Evolutionary conservation across 2,113 vertebrate species (phyloP).

Genomic region (Chaetorhynchus papuensis): DNA sequence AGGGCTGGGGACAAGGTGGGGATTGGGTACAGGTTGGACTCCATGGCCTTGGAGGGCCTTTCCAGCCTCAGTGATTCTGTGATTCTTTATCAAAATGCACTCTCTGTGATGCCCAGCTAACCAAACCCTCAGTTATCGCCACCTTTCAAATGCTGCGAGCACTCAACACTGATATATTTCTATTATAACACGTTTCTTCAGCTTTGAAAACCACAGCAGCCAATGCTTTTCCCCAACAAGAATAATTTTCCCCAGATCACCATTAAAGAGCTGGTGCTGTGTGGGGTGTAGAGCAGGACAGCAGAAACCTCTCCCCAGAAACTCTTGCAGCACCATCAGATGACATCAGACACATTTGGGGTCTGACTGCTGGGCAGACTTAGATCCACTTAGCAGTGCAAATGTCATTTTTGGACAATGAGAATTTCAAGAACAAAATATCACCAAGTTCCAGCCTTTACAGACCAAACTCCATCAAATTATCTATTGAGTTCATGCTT

Average conservation of each 20-base stretch:
- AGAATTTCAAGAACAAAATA: neutral
- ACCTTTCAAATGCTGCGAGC: neutral
- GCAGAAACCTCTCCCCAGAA: neutral
- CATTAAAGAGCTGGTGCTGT: neutral
- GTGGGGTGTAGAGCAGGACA: neutral
- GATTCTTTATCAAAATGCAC: neutral
- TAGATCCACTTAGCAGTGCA: neutral
- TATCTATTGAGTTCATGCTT: neutral
- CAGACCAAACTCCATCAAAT: neutral
- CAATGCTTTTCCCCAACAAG: neutral
- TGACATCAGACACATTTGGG: neutral
- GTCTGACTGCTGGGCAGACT: neutral
- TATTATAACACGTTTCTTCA: neutral
- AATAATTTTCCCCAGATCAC: neutral
- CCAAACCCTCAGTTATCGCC: neutral
- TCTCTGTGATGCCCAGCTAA: neutral
- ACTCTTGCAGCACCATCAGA: neutral
- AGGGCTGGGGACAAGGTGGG: neutral
- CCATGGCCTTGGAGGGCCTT: rapidly evolving
- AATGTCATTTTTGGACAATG: neutral
- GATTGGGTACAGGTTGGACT: rapidly evolving
- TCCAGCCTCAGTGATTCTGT: neutral
- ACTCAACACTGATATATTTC: neutral
- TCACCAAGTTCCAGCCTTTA: neutral
- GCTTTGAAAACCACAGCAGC: neutral